These are phyloP conservation scores for Sphaeridia pumilis DNA, from an alignment of 2,888 invertebrate genomes.

Conservation along the genomic window DNA sequence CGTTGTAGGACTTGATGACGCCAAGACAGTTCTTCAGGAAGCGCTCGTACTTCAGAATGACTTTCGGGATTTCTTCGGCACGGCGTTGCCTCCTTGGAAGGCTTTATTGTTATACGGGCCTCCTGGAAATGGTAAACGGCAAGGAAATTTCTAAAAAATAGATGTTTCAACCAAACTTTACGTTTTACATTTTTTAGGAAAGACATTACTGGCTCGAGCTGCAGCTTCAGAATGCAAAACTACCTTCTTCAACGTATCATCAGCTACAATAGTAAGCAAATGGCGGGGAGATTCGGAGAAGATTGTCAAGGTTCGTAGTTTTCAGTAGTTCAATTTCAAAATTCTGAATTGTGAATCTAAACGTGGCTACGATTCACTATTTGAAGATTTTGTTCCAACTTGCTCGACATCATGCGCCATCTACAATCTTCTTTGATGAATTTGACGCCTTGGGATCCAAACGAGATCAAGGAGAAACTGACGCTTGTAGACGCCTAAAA, in stretches of 20 bases:
- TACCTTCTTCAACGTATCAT: conserved; percentile 82
- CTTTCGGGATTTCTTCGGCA: conserved; percentile 29
- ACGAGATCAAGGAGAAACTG: conserved; percentile 54
- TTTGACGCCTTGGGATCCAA: conserved; percentile 69
- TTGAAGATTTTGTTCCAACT: conserved; percentile 74
- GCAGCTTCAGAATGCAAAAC: conserved; percentile 65
- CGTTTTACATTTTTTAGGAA: conserved; percentile 45
- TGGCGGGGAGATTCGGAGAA: conserved; percentile 96
- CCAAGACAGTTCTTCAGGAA: conserved; percentile 69
- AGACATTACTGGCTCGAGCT: conserved; percentile 80
- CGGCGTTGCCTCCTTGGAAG: conserved; percentile 44
- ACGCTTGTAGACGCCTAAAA: conserved; percentile 75
- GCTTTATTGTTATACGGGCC: conserved; percentile 48
- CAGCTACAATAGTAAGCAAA: conserved; percentile 82
- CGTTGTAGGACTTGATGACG: conserved; percentile 60
- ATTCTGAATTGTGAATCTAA: neutral
- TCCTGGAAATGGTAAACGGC: conserved; percentile 40
- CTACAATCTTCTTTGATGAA: conserved; percentile 87
- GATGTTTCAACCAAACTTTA: neutral
- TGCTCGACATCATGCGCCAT: conserved; percentile 71
- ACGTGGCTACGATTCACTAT: no score
- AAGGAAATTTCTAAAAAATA: neutral
- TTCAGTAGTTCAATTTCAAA: neutral
- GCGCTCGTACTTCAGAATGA: conserved; percentile 56
- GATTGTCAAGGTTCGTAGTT: conserved; percentile 61